Evolutionary conservation across 2,888 invertebrate species (phyloP).

Genomic region (Lamellibrachia columna): DNA sequence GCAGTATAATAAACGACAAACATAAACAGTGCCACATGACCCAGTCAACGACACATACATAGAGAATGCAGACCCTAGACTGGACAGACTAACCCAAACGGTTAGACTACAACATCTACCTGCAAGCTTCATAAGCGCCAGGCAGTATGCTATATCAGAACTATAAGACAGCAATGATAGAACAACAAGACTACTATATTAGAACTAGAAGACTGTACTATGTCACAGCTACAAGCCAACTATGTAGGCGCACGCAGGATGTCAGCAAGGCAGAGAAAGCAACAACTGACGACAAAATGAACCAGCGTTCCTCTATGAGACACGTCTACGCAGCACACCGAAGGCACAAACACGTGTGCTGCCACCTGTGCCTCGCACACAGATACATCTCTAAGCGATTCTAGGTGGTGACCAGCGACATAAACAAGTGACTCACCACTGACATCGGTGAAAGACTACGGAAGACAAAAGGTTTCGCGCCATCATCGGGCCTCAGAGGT

Average conservation of each 20-base stretch:
- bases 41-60: not conserved
- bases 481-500: constrained; percentile 71
- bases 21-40: no score
- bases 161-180: no score
- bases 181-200: not conserved
- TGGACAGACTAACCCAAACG: not conserved
- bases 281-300: constrained; percentile 10
- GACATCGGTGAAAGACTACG: constrained; percentile 29
- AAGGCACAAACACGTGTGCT: not conserved
- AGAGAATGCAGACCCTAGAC: no score
- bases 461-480: constrained; percentile 63
- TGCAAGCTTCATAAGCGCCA: not conserved
- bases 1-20: not conserved
- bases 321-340: not conserved
- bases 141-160: not conserved
- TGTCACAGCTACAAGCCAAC: not conserved
- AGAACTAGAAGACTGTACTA: not conserved
- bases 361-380: no score
- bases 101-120: not conserved
- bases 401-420: not conserved
- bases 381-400: not conserved
- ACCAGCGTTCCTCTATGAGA: not conserved
- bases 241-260: constrained; percentile 10
- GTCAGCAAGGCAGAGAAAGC: not conserved
- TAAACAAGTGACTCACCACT: constrained; percentile 23